Conservation (phyloP, 2,113 vertebrate species). For the Stegostoma tigrinum region DNA sequence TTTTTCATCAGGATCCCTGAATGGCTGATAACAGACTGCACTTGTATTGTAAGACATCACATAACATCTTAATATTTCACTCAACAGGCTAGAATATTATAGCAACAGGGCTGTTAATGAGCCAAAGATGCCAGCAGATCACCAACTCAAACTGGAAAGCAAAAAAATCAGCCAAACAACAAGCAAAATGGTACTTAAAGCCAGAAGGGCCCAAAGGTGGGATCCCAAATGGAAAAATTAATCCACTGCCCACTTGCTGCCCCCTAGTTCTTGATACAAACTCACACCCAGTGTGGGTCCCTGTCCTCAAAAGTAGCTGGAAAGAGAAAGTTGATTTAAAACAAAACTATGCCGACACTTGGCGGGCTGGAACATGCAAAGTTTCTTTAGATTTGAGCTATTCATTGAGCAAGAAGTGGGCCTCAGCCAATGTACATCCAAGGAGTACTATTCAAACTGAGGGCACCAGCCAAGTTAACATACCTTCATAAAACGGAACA, state of each 20-base stretch:
- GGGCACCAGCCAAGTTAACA: not conserved
- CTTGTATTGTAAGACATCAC: not conserved
- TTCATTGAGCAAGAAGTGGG: not conserved
- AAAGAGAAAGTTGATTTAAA: not conserved
- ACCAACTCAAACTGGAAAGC: not conserved
- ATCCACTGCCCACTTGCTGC: not conserved
- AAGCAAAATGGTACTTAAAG: not conserved
- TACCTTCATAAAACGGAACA: not conserved
- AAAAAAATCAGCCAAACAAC: not conserved
- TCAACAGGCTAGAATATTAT: not conserved
- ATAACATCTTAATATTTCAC: not conserved
- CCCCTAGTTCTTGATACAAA: not conserved
- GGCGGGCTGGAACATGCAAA: not conserved
- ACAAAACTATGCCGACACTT: not conserved
- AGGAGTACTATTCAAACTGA: not conserved
- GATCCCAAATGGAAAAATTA: not conserved
- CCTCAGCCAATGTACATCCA: not conserved
- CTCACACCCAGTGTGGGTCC: not conserved
- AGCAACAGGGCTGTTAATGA: not conserved
- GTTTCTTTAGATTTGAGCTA: not conserved
- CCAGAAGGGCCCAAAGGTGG: not conserved
- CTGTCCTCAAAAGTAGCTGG: too few relatives aligned
- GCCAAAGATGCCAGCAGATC: not conserved
- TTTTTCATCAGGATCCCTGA: not conserved
- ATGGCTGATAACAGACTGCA: not conserved